Evolutionary conservation across 2,113 vertebrate species (phyloP).

Genomic region (Brachyhypopomus gauderio): DNA sequence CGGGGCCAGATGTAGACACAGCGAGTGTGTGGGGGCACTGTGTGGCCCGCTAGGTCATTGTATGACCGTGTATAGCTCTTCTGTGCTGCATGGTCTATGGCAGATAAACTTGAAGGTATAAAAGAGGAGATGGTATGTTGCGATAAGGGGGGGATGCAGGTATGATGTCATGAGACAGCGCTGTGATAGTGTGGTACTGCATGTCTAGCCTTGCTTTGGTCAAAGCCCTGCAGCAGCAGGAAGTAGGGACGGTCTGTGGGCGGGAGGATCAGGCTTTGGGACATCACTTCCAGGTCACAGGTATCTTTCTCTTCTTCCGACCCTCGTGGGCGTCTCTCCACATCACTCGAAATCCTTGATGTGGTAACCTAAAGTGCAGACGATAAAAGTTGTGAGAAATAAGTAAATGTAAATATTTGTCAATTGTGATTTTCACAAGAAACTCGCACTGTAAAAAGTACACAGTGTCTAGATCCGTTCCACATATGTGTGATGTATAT

Average conservation of each 20-base stretch:
- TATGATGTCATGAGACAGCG: slow-evolving; percentile 70
- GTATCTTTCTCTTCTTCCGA: slow-evolving; percentile 69
- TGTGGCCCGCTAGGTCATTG: slow-evolving; percentile 62
- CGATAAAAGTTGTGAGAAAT: no score
- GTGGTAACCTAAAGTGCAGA: no score
- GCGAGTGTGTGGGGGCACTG: slow-evolving; percentile 58
- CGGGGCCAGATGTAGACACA: slow-evolving; percentile 67
- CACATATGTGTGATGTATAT: not conserved
- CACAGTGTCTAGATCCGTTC: no score
- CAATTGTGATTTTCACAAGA: no score
- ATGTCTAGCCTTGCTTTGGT: slow-evolving; percentile 82
- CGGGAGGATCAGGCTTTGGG: slow-evolving; percentile 88
- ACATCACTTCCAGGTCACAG: slow-evolving; percentile 85
- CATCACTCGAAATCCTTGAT: slow-evolving; percentile 63
- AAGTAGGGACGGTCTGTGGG: slow-evolving; percentile 88
- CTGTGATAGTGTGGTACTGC: slow-evolving; percentile 62
- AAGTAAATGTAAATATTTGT: no score
- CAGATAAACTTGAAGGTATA: slow-evolving; percentile 61
- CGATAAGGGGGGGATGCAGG: slow-evolving; percentile 75
- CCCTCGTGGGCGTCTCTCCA: slow-evolving; percentile 60
- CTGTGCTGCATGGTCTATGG: slow-evolving; percentile 68
- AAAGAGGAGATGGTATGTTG: slow-evolving; percentile 75
- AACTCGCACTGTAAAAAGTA: no score
- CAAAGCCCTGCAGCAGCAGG: slow-evolving; percentile 87
- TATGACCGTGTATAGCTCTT: slow-evolving; percentile 67